A percentile compares a stretch with the other conserved stretches of the same genome.
Conservation (phyloP, 2,113 vertebrate species). For the Myrmecobius fasciatus region DNA sequence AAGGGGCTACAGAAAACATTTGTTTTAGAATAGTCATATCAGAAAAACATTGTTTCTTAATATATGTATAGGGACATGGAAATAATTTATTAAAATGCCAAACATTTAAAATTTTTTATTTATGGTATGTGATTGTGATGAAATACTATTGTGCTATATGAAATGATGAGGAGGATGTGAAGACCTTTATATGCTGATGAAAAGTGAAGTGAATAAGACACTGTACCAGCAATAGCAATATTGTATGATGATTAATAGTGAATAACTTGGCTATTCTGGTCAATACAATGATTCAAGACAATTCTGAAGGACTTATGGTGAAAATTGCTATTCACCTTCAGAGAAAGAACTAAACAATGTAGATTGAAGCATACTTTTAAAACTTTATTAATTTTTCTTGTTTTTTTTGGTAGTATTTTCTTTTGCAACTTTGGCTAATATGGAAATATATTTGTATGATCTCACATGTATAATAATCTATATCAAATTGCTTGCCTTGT, state of each 20-base stretch:
- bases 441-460: neutral
- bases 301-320: neutral
- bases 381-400: neutral
- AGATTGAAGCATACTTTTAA: neutral
- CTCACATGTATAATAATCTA: neutral
- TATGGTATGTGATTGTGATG: neutral
- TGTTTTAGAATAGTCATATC: neutral
- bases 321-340: neutral
- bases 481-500: neutral
- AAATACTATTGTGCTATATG: neutral
- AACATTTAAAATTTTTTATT: neutral
- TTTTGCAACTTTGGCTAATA: neutral
- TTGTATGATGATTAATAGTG: neutral
- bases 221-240: neutral
- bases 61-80: neutral
- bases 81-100: neutral
- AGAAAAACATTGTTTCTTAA: neutral
- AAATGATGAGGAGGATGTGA: neutral
- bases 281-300: neutral
- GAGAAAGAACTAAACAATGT: neutral
- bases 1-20: neutral
- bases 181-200: neutral
- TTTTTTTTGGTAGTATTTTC: neutral
- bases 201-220: neutral
- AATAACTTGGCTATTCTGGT: neutral